A percentile compares a stretch with the other conserved stretches of the same genome.
phyloP scores from a whole-genome alignment of 2,888 invertebrate genomes.

The Tholera decimalis region DNA sequence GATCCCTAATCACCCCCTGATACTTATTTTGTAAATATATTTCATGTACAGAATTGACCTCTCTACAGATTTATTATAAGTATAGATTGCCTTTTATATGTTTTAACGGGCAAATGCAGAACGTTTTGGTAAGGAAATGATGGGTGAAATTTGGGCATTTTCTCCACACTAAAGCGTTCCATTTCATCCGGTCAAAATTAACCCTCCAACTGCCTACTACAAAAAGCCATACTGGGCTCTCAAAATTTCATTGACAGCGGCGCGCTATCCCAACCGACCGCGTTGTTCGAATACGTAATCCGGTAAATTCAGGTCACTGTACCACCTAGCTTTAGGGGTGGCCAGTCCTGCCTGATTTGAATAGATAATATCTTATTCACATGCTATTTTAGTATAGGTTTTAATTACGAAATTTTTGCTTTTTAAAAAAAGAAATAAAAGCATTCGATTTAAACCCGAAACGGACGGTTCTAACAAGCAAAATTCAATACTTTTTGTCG shows the following conservation, averaged over 20 bases:
- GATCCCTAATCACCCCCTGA: too few relatives aligned
- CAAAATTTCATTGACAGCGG: conserved; percentile 57
- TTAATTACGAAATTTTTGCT: not conserved
- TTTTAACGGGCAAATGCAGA: too few relatives aligned
- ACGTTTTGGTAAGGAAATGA: too few relatives aligned
- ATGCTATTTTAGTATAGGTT: conserved; percentile 7
- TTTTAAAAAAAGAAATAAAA: too few relatives aligned
- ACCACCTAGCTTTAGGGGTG: conserved; percentile 19
- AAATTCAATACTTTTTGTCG: too few relatives aligned
- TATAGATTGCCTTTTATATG: too few relatives aligned
- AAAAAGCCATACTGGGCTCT: conserved; percentile 10
- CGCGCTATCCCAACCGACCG: conserved; percentile 22
- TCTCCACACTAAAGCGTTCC: not conserved
- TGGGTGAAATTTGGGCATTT: too few relatives aligned
- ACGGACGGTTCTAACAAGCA: too few relatives aligned
- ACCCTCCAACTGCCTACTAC: not conserved
- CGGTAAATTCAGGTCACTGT: conserved; percentile 51
- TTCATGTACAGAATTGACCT: too few relatives aligned
- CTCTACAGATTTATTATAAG: too few relatives aligned
- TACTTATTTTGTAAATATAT: too few relatives aligned
- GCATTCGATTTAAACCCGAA: too few relatives aligned
- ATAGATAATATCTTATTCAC: conserved; percentile 31
- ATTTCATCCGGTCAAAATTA: not conserved
- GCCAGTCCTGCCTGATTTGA: conserved; percentile 5
- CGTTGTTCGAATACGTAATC: conserved; percentile 57